These are phyloP conservation scores for Psittacus erithacus DNA, from an alignment of 2,113 vertebrate species.

Conservation along the genomic window DNA sequence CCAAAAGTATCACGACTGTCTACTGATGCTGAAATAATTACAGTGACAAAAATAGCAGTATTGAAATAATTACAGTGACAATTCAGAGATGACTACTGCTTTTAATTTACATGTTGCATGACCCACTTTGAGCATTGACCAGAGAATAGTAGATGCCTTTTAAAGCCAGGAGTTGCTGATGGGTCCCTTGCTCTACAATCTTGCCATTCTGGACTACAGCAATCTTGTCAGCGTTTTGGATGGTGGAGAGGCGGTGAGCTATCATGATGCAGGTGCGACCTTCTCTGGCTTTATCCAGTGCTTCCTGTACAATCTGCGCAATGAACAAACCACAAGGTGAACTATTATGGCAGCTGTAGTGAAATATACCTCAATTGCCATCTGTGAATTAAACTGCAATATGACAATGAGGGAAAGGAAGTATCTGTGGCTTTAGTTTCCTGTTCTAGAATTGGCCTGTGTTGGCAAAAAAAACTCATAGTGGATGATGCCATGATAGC, in stretches of 20 bases:
- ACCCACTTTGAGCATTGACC: constrained; percentile 82
- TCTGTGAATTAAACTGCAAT: background rate
- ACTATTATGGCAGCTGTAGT: background rate
- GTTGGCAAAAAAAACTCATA: background rate
- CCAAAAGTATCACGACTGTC: background rate
- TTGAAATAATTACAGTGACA: background rate
- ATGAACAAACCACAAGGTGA: constrained; percentile 13
- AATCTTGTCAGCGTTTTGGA: constrained; percentile 90
- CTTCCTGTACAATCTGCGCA: constrained; percentile 90
- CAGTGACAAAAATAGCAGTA: background rate
- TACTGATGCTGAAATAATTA: background rate
- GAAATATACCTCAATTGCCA: background rate
- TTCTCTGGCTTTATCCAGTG: constrained; percentile 87
- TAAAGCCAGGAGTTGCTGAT: constrained; percentile 88
- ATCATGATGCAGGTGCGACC: constrained; percentile 93
- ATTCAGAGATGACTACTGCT: background rate
- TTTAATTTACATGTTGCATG: constrained; percentile 47
- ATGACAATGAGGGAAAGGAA: background rate
- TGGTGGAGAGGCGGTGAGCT: constrained; percentile 92
- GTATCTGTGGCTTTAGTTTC: background rate
- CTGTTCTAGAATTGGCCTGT: background rate
- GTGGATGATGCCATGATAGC: background rate
- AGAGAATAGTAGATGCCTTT: constrained; percentile 86
- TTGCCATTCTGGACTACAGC: constrained; percentile 85
- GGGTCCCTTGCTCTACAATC: constrained; percentile 86